A percentile compares a stretch with the other conserved stretches of the same genome.
Conservation (phyloP, 2,888 invertebrate genomes). For the Emesis castigata region DNA sequence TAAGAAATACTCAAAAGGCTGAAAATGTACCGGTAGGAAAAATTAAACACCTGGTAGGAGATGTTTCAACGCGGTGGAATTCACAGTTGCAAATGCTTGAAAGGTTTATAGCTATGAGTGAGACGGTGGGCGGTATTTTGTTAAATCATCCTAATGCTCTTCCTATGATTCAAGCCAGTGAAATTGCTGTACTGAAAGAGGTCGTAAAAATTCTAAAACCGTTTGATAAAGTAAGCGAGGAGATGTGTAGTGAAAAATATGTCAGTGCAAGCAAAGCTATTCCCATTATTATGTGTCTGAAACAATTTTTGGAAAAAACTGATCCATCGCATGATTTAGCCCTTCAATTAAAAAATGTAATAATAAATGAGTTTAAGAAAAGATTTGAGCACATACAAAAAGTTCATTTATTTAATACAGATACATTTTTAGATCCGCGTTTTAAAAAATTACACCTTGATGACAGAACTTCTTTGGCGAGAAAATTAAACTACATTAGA, state of each 20-base stretch:
- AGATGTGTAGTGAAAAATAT: constrained; percentile 71
- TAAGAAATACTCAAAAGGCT: constrained; percentile 58
- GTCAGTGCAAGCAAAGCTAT: constrained; percentile 70
- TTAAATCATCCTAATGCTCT: constrained; percentile 64
- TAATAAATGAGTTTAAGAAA: constrained; percentile 62
- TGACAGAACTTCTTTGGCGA: constrained; percentile 13
- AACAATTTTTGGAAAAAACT: no score
- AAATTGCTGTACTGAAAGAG: constrained; percentile 65
- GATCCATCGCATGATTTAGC: constrained; percentile 59
- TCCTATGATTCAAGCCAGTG: constrained; percentile 67
- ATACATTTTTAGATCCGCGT: constrained; percentile 55
- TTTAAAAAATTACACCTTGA: constrained; percentile 58
- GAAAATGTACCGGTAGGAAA: constrained; percentile 66
- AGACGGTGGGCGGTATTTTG: constrained; percentile 61
- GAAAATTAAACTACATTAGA: constrained; percentile 60
- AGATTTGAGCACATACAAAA: constrained; percentile 63
- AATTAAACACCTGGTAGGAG: constrained; percentile 64
- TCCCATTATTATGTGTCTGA: no score
- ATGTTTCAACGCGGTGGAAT: constrained; percentile 70
- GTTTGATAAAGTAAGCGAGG: constrained; percentile 69
- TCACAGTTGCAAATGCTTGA: constrained; percentile 61
- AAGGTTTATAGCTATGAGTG: constrained; percentile 43
- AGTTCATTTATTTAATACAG: constrained; percentile 51
- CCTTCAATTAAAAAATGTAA: constrained; percentile 61
- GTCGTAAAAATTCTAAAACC: constrained; percentile 68